phyloP scores from a whole-genome alignment of 64 coral and sea anemone genomes.

The Dendrophyllia cribrosa region DNA sequence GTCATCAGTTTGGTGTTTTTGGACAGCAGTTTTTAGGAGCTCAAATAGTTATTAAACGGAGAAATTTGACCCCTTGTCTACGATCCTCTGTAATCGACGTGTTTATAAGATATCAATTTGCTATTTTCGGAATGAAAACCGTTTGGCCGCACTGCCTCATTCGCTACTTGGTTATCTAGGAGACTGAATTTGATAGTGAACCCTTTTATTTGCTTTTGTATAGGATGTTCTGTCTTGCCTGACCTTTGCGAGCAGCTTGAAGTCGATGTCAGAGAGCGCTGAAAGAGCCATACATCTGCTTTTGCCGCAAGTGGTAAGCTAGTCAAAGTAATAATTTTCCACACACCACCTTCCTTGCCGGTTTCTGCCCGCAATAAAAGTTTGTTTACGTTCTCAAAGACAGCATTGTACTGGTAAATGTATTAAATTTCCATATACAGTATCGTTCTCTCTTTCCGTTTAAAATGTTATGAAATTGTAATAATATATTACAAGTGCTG shows the following conservation, averaged over 20 bases:
- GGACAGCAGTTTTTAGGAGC: not conserved
- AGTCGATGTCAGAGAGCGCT: slow-evolving; percentile 37
- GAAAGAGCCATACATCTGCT: slow-evolving; percentile 40
- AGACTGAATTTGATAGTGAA: slow-evolving; percentile 1
- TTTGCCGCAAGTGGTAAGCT: slow-evolving; percentile 42
- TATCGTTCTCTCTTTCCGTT: no score
- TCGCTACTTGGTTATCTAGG: not conserved
- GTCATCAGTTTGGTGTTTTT: not conserved
- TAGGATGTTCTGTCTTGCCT: slow-evolving; percentile 39
- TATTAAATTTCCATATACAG: not conserved
- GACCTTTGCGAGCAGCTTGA: slow-evolving; percentile 39
- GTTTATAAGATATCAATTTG: slow-evolving; percentile 10
- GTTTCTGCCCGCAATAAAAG: slow-evolving; percentile 3
- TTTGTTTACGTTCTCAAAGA: slow-evolving; percentile 12
- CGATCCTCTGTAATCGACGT: not conserved
- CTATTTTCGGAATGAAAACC: not conserved
- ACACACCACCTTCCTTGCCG: not conserved
- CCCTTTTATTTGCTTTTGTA: not conserved
- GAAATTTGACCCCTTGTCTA: not conserved
- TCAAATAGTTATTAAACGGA: slow-evolving; percentile 1
- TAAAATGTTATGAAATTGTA: no score
- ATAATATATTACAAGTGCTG: no score
- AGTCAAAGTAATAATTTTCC: not conserved
- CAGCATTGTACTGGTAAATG: not conserved
- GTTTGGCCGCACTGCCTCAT: not conserved